phyloP scores from a whole-genome alignment of 2,888 invertebrate genomes.

The Ctenicera cuprea region DNA sequence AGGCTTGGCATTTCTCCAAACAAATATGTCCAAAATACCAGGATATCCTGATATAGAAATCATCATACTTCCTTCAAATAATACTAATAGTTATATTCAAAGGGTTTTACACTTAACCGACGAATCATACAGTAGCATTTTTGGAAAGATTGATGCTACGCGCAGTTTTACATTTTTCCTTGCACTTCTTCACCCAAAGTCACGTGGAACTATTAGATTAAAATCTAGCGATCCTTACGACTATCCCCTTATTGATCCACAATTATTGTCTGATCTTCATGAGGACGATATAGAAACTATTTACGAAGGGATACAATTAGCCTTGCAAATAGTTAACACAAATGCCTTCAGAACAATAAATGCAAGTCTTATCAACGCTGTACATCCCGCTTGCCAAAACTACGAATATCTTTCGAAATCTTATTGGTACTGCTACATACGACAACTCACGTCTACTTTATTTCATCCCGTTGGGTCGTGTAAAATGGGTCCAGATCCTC shows the following conservation, averaged over 20 bases:
- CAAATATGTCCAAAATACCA: conserved; percentile 55
- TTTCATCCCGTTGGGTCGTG: conserved; percentile 75
- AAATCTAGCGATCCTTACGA: conserved; percentile 61
- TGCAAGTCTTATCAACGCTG: conserved; percentile 74
- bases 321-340: conserved; percentile 67
- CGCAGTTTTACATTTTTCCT: conserved; percentile 54
- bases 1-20: conserved; percentile 54
- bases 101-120: conserved; percentile 57
- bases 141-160: conserved; percentile 59
- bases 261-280: conserved; percentile 58
- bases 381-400: conserved; percentile 75
- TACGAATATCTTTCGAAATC: conserved; percentile 76
- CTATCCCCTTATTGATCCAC: conserved; percentile 62
- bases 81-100: conserved; percentile 52
- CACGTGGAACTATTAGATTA: conserved; percentile 60
- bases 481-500: conserved; percentile 81
- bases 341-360: conserved; percentile 77
- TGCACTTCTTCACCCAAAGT: conserved; percentile 61
- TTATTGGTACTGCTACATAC: conserved; percentile 83
- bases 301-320: conserved; percentile 75
- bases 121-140: conserved; percentile 66
- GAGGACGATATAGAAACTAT: conserved; percentile 81
- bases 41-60: conserved; percentile 61
- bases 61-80: conserved; percentile 73
- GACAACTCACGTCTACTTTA: conserved; percentile 59